Evolutionary conservation across 1,140 invertebrate genomes (phyloP).

Genomic region (Chironomus striatipennis): DNA sequence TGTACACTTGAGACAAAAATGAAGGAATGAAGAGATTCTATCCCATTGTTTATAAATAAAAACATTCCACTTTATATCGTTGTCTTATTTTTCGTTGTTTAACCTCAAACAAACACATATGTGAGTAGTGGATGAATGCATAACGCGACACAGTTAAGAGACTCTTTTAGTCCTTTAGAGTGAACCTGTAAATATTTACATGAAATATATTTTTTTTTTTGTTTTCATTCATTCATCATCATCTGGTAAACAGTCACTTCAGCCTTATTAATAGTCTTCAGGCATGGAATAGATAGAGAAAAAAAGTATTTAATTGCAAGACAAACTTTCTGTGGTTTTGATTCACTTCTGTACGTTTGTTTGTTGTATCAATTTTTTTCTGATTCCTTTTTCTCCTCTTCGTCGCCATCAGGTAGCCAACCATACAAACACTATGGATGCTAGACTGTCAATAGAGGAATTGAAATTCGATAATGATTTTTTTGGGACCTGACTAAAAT

Average conservation of each 20-base stretch:
- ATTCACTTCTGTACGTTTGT: background rate
- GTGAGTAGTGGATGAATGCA: no score
- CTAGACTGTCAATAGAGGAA: background rate
- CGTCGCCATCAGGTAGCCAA: constrained; percentile 3
- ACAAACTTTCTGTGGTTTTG: background rate
- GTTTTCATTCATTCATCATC: background rate
- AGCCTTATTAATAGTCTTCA: no score
- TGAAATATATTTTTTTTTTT: no score
- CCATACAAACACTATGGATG: background rate
- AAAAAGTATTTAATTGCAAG: constrained; percentile 14
- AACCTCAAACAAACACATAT: background rate
- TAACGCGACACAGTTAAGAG: background rate
- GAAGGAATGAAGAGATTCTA: background rate
- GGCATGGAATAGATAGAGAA: background rate
- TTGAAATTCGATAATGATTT: background rate
- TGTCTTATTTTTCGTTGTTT: background rate
- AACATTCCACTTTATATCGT: background rate
- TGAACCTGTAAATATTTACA: constrained; percentile 2
- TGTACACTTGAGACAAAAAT: background rate
- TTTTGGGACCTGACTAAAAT: constrained; percentile 4
- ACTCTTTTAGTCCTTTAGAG: background rate
- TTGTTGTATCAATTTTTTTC: no score
- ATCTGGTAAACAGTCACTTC: background rate
- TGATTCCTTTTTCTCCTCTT: background rate
- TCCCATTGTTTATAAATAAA: constrained; percentile 2